Evolutionary conservation across 1,140 invertebrate genomes (phyloP), one percentile per base, ranked within the genome.

Genomic region (Aphaenogaster ashmeadi): DNA sequence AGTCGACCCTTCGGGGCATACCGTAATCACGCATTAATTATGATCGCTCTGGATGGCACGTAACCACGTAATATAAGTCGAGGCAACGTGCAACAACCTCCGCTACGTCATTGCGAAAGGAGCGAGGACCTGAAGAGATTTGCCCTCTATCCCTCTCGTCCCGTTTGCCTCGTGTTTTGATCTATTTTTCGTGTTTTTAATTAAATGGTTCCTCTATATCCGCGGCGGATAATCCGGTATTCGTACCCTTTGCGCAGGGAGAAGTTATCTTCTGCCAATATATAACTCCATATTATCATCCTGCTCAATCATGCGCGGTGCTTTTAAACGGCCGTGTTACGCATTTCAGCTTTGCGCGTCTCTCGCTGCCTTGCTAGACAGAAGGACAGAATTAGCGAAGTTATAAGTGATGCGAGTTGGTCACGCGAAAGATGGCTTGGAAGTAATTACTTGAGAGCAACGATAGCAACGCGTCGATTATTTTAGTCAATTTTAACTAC

Each of bases 31-130:
- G 58, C 75, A 67, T 88, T 88, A 90, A 88, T 88, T 90, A 88
- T 86, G 62, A 83, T 74, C 47, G 50, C 56, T 66, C 58, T 81
- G 50, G 64, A 71, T 81, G 78, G 60, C 77, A 52, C 27, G 58
- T 85, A 86, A 88, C 54, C 64, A 58, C 41, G 54, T 27, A 86
- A 86, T 88, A 90, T 47, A 88, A 86, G 67, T 87, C 69, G 52
- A 77, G 54, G 58, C 72, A 81, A 91, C 87, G 81, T 86, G 88
- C 89, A 88, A 89, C 86, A 87, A 92, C 86, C 92, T 58, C 13
- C 52, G 54, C 71, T 64, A 75, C 72, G 72, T 78, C 62, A 78
- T 86, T 79, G 21, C 74, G 44, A 77, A 44, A 75, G 41, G 38
- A 83, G 18, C 67, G 41, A 83, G 54, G 67, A 74, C 54, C 50